phyloP scores from a whole-genome alignment of 1,140 invertebrate genomes.

The Drosophila grimshawi region DNA sequence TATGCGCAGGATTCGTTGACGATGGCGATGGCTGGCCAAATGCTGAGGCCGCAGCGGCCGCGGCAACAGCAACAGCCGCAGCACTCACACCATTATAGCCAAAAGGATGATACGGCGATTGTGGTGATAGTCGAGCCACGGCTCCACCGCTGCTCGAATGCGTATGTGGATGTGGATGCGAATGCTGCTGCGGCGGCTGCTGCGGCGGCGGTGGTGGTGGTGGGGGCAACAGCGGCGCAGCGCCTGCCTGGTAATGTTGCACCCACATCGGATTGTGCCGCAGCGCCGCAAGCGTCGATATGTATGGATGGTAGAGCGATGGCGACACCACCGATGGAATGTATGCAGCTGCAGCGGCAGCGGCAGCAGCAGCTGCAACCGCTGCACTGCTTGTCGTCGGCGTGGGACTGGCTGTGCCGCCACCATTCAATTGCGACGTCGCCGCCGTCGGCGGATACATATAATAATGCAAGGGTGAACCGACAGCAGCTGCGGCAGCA shows the following conservation, averaged over 20 bases:
- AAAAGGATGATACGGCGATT: constrained; percentile 75
- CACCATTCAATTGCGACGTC: constrained; percentile 55
- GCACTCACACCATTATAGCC: constrained; percentile 75
- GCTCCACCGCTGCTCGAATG: constrained; percentile 41
- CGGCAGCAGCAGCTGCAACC: constrained; percentile 60
- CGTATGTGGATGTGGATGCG: constrained; percentile 52
- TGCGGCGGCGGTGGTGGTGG: constrained; percentile 52
- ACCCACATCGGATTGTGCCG: constrained; percentile 85
- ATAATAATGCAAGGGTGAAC: constrained; percentile 74
- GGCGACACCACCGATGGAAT: constrained; percentile 76
- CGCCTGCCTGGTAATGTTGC: constrained; percentile 85
- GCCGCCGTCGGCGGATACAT: constrained; percentile 67
- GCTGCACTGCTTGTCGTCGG: constrained; percentile 52
- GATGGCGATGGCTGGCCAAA: constrained; percentile 57
- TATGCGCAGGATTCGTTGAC: constrained; percentile 51
- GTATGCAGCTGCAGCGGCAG: constrained; percentile 75
- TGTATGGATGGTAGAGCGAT: constrained; percentile 84
- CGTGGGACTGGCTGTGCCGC: constrained; percentile 43
- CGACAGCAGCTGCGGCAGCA: constrained; percentile 39
- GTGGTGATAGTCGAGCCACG: constrained; percentile 61
- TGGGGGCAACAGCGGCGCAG: constrained; percentile 56
- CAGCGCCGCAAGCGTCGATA: constrained; percentile 77
- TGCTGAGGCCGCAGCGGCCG: constrained; percentile 61
- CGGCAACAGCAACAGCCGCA: constrained; percentile 71
- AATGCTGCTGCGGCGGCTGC: constrained; percentile 41